phyloP scores from a whole-genome alignment of 2,113 vertebrate species.

The Mustela lutreola region DNA sequence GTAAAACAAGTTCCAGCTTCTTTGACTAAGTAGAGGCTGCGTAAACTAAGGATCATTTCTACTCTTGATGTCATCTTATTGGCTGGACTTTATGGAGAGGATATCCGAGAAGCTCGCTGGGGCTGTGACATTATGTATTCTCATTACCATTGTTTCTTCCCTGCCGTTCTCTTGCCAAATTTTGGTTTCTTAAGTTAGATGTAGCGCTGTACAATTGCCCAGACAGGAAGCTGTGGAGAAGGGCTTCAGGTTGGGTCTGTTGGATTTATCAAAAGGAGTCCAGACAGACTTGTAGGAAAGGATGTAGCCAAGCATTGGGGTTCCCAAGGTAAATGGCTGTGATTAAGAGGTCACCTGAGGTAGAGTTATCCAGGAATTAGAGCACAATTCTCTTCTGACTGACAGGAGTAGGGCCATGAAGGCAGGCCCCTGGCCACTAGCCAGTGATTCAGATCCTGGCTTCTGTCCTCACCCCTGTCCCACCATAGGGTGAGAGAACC shows the following conservation, averaged over 20 bases:
- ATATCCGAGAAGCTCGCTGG: not conserved
- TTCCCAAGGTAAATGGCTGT: not conserved
- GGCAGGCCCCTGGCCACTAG: not conserved
- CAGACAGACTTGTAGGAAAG: not conserved
- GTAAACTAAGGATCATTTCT: not conserved
- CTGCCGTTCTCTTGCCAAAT: not conserved
- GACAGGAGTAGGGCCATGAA: not conserved
- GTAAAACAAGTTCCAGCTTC: not conserved
- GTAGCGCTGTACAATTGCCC: not conserved
- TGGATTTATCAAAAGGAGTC: not conserved
- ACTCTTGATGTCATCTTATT: too few relatives aligned
- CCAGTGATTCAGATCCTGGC: not conserved
- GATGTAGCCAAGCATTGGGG: not conserved
- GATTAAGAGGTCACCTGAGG: not conserved
- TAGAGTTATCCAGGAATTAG: not conserved
- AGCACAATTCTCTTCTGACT: not conserved
- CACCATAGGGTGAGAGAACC: fast-evolving
- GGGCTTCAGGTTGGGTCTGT: not conserved
- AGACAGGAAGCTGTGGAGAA: not conserved
- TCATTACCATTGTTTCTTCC: not conserved
- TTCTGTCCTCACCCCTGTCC: not conserved
- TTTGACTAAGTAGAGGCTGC: not conserved
- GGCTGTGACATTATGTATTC: not conserved
- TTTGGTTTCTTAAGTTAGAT: not conserved
- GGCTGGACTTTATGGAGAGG: not conserved